Percentiles rank a stretch among this genome's conserved stretches.
These are phyloP conservation scores for Bilobella aurantiaca DNA, from an alignment of 1,140 invertebrate species.

Conservation along the genomic window DNA sequence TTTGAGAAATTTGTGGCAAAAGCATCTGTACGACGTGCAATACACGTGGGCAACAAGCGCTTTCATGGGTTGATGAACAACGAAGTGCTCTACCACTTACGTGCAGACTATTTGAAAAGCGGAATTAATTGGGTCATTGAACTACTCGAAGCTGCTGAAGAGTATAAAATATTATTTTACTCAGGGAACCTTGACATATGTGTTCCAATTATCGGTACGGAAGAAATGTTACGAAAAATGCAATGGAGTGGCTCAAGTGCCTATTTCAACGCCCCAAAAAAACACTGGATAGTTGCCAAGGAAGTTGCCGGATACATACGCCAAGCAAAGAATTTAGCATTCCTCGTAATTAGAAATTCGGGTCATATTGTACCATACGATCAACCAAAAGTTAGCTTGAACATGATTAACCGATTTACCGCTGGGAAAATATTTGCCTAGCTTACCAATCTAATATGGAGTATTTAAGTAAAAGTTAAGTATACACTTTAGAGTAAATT, in stretches of 20 bases:
- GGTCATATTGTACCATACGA: constrained; percentile 41
- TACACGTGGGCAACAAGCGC: constrained; percentile 69
- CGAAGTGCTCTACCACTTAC: constrained; percentile 55
- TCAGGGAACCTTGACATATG: constrained; percentile 36
- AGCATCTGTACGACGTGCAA: constrained; percentile 49
- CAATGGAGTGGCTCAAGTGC: constrained; percentile 22
- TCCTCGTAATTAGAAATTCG: constrained; percentile 25
- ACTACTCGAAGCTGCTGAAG: constrained; percentile 45
- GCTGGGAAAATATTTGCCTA: constrained; percentile 22
- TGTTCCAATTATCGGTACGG: constrained; percentile 25
- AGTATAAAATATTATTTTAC: constrained; percentile 51
- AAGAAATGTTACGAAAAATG: constrained; percentile 20
- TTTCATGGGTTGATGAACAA: constrained; percentile 45
- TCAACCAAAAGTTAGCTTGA: constrained; percentile 44
- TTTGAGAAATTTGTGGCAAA: constrained; percentile 40
- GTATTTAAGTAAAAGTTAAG: too few relatives aligned
- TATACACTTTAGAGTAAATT: too few relatives aligned
- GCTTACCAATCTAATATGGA: neutral
- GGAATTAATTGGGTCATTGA: constrained; percentile 62
- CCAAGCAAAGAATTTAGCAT: constrained; percentile 15
- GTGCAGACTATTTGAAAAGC: constrained; percentile 70
- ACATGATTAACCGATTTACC: constrained; percentile 47
- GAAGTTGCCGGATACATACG: neutral
- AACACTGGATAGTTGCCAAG: constrained; percentile 25
- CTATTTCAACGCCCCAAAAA: constrained; percentile 16